A percentile compares a stretch with the other conserved stretches of the same genome.
Evolutionary conservation across 2,797 vertebrate genomes (phyloP).

Genomic region (Sphaeramia orbicularis): DNA sequence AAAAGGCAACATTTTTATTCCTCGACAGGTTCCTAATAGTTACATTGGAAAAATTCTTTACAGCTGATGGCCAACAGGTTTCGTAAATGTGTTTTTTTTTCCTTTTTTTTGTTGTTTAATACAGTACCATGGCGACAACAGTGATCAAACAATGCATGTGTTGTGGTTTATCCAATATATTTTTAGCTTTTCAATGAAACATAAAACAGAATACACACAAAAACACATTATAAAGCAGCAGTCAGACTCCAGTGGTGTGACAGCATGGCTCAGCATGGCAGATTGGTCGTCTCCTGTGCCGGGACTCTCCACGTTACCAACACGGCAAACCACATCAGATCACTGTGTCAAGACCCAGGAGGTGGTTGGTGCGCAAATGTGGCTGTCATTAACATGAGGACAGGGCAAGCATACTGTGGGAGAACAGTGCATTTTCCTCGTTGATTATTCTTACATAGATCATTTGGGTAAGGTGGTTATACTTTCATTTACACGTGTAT

Average conservation of each 20-base stretch:
- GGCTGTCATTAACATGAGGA: constrained; percentile 45
- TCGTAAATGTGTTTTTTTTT: constrained; percentile 55
- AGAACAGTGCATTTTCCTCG: constrained; percentile 59
- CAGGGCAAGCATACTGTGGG: constrained; percentile 46
- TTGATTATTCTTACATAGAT: constrained; percentile 41
- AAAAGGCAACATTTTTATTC: constrained; percentile 97
- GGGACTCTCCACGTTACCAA: constrained; percentile 65
- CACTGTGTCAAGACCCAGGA: constrained; percentile 58
- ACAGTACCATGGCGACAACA: constrained; percentile 97
- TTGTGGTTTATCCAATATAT: constrained; percentile 83
- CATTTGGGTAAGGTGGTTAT: constrained; percentile 55
- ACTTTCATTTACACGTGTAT: constrained; percentile 71
- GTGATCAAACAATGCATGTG: constrained; percentile 91
- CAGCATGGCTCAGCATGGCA: constrained; percentile 98
- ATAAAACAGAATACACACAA: constrained; percentile 87
- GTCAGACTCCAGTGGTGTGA: constrained; percentile 92
- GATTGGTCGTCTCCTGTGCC: constrained; percentile 84
- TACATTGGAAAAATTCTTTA: constrained; percentile 94
- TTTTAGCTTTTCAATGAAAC: constrained; percentile 86
- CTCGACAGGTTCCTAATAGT: constrained; percentile 93
- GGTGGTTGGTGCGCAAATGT: constrained; percentile 49
- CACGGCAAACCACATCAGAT: constrained; percentile 58
- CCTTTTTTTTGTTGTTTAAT: constrained; percentile 83
- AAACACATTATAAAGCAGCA: constrained; percentile 91
- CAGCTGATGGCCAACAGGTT: constrained; percentile 91